Base-by-base conservation (phyloP, 2,888 invertebrate species). In the Apotomis turbidana region DNA sequence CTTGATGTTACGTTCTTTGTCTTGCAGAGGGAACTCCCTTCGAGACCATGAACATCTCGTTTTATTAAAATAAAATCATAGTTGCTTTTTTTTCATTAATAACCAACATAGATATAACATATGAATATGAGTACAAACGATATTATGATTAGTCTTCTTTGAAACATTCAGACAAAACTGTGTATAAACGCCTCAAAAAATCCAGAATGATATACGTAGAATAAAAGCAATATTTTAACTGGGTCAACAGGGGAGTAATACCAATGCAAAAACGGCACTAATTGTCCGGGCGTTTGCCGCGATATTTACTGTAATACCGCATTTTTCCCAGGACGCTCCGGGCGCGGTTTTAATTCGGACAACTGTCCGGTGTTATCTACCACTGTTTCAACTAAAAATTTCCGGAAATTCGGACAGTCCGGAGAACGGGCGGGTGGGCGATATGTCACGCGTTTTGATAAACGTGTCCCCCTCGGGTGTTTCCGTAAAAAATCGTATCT, bases 361-460 rank as follows among this genome's bases (percentile, higher is more conserved):
- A 79, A 78, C 79, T 81, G 82, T 82, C 79, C 76, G 74, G 60
- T 78, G 83, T 82, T 87, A 86, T 85, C 87, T 74, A 74, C 64
- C 76, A 76, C 78, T 81, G 81, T 83, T 81, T 78, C 79, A 81
- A 82, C 81, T 81, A 82, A 83, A 85, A 82, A 81, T 76, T 74
- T 72, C 74, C 71, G 68, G 74, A 76, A 75, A 81, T 81, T 81
- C 83, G 77, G 68, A 76, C 78, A 80, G 74, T 70, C 68, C 74
- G 67, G 74, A 70, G 71, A 70, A 61, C 66, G 78, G 78, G 79
- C 79, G 79, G 79, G 80, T 79, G 80, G 49, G 83, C 81, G 83
- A 85, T 85, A 87, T 81, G 85, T 82, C 84, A 83, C 75, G 74
- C 79, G 78, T 79, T 83, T 77, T 85, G 86, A 88, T 84, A 87